A percentile compares a stretch with the other conserved stretches of the same genome.
These are phyloP conservation scores for Hypomecis atomaria DNA, from an alignment of 2,888 invertebrate genomes.

Conservation along the genomic window DNA sequence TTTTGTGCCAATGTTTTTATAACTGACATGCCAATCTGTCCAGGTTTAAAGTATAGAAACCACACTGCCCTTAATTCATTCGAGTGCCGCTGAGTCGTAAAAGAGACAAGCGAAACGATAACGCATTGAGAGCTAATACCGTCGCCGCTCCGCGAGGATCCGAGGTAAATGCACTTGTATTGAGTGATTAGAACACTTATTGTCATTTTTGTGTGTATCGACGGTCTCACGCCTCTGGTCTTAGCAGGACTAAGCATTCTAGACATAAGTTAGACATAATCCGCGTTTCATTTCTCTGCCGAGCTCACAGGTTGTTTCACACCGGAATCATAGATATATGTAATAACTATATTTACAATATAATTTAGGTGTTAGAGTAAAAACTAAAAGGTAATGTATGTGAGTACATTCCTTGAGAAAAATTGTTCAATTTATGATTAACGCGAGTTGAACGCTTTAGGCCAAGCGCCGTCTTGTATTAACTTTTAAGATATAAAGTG, in stretches of 20 bases:
- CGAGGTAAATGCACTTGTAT: conserved; percentile 79
- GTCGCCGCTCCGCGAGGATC: conserved; percentile 67
- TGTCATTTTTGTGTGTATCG: conserved; percentile 37
- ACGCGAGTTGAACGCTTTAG: conserved; percentile 56
- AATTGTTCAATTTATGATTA: conserved; percentile 65
- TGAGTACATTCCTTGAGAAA: conserved; percentile 67
- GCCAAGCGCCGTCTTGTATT: conserved; percentile 70
- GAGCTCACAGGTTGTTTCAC: conserved; percentile 58
- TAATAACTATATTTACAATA: conserved; percentile 61
- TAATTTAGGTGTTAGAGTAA: conserved; percentile 64
- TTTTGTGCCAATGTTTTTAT: conserved; percentile 70
- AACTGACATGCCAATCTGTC: conserved; percentile 77
- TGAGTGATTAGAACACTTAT: conserved; percentile 62
- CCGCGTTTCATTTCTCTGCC: conserved; percentile 52
- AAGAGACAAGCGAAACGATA: conserved; percentile 58
- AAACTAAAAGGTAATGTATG: conserved; percentile 68
- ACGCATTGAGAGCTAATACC: conserved; percentile 44
- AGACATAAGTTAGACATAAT: conserved; percentile 40
- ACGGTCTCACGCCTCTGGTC: conserved; percentile 21
- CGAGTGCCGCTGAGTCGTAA: conserved; percentile 70
- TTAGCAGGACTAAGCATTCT: conserved; percentile 28
- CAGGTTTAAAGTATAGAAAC: conserved; percentile 76
- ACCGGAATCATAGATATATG: conserved; percentile 57
- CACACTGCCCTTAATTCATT: conserved; percentile 78
- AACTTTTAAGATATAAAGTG: conserved; percentile 84